A percentile compares a stretch with the other conserved stretches of the same genome.
phyloP scores from a whole-genome alignment of 37 sponge, comb jelly and placozoan genomes.

The Beroe forskalii region DNA sequence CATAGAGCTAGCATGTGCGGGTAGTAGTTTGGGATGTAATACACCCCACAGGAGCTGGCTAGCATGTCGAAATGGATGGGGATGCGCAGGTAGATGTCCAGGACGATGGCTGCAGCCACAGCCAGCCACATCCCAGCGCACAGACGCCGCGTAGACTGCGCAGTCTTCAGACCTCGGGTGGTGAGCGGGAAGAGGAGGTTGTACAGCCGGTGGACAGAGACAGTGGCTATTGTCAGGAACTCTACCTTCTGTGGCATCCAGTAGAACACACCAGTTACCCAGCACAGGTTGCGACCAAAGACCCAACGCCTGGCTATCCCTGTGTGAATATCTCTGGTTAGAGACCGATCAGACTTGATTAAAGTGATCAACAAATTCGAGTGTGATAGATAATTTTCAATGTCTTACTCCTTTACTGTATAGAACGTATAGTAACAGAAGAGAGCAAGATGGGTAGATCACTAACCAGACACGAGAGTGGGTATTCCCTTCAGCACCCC shows the following conservation, averaged over 20 bases:
- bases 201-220: constrained; percentile 1
- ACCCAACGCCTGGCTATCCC: constrained; percentile 11
- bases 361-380: too few species aligned
- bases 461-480: background rate
- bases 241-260: background rate
- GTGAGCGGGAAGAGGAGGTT: background rate
- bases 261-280: background rate
- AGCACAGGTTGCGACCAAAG: background rate
- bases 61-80: background rate
- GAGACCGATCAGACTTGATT: too few species aligned
- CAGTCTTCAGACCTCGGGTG: background rate
- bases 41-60: background rate
- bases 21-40: background rate
- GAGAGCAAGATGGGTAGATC: too few species aligned
- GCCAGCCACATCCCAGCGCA: background rate
- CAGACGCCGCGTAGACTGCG: background rate
- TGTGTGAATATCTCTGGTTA: too few species aligned
- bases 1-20: background rate
- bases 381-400: too few species aligned
- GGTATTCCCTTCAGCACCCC: background rate
- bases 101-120: background rate
- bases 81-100: background rate
- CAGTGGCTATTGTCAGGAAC: background rate
- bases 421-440: too few species aligned
- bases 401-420: too few species aligned